Base-by-base conservation (phyloP, 2,888 invertebrate species). In the Meloe dianella region DNA sequence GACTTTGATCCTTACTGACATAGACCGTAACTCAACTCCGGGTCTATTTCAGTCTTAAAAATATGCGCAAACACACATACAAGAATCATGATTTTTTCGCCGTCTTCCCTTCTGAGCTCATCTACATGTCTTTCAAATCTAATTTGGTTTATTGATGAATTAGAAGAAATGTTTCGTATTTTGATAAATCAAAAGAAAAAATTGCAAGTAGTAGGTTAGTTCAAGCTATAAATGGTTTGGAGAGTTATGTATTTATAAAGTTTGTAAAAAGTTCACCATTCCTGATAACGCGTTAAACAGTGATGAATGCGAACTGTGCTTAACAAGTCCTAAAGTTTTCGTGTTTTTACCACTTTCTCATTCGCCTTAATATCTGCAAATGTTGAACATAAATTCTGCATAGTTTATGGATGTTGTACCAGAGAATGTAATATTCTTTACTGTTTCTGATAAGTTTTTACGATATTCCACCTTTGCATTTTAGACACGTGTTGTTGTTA, bases 321-420 rank as follows among this genome's bases (percentile, higher is more conserved):
- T 78, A 79, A 78, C 78, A 79, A 78, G 77, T 78, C 76, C 72
- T 69, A 78, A 81, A 80, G 74, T 80, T 81, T 77, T 75, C 77
- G 72, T 74, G 79, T 78, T 78, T 78, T 77, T 78, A 76, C 77
- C 78, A 77, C 77, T 78, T 77, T 77, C 77, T 75, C 77, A 75
- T 77, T 77, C 76, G 71, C 74, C 75, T 74, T 80, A 80, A 81
- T 81, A 80, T 80, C 78, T 77, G 77, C 79, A 80, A 81, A 81
- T 80, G 81, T 77, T 77, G 74, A 75, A 76, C 77, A 81, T 80
- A 80, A 81, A 81, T 81, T 79, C 73, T 68, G 68, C 69, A 71
- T 73, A 72, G 70, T 77, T 76, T 75, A 74, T 74, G 75, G 71
- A 65, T 57, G 73, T 67, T 72, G 69, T 71, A 67, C 70, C 73